Evolutionary conservation across 2,888 invertebrate genomes (phyloP).

Genomic region (Morpho helenor): DNA sequence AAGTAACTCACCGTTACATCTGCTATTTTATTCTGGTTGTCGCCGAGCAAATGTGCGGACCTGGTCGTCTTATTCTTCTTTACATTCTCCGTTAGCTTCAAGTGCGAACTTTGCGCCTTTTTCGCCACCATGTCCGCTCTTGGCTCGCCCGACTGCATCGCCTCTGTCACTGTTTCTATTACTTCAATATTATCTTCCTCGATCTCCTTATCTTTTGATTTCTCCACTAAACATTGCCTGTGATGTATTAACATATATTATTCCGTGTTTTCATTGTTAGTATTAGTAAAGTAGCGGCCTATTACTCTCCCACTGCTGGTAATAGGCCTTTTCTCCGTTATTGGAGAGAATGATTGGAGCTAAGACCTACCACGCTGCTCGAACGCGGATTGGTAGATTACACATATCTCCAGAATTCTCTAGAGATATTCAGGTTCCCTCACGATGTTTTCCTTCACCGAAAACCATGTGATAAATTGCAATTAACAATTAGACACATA

Average conservation of each 20-base stretch:
- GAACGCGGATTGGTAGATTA: too few species aligned
- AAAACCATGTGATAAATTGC: too few species aligned
- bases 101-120: conserved; percentile 61
- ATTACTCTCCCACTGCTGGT: too few species aligned
- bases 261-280: neutral
- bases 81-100: conserved; percentile 40
- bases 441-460: too few species aligned
- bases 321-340: too few species aligned
- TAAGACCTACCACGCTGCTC: too few species aligned
- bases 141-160: conserved; percentile 32
- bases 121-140: conserved; percentile 50
- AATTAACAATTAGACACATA: too few species aligned
- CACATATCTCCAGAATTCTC: too few species aligned
- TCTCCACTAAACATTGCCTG: conserved; percentile 34
- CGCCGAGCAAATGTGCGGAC: conserved; percentile 61
- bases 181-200: neutral
- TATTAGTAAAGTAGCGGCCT: too few species aligned
- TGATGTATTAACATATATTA: conserved; percentile 11
- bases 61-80: conserved; percentile 58
- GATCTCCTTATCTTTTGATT: conserved; percentile 13
- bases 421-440: too few species aligned
- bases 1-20: conserved; percentile 39
- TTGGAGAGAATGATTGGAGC: too few species aligned
- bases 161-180: conserved; percentile 16
- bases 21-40: conserved; percentile 36